Percentiles rank a stretch among this genome's conserved stretches.
These are phyloP conservation scores for Ichneumon xanthorius DNA, from an alignment of 2,888 invertebrate species.

Conservation along the genomic window DNA sequence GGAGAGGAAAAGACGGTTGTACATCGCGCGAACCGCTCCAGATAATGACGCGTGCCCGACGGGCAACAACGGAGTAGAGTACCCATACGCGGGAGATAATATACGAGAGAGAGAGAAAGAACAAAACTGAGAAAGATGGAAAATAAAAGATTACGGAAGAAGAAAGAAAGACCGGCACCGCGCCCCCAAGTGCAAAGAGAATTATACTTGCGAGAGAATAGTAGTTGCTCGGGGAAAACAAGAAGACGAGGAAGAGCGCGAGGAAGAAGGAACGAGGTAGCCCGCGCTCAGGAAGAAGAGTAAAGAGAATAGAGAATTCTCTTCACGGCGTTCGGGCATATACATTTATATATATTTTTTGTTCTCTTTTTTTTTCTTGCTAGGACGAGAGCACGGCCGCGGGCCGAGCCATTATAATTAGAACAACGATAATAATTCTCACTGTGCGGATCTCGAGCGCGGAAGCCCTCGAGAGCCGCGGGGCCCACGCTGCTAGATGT, in stretches of 20 bases:
- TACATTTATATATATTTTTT: not conserved
- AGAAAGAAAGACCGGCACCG: slow-evolving; percentile 45
- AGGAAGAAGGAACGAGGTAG: slow-evolving; percentile 49
- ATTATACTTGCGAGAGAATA: slow-evolving; percentile 54
- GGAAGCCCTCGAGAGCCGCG: slow-evolving; percentile 64
- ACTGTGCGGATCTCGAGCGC: slow-evolving; percentile 61
- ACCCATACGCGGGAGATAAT: slow-evolving; percentile 53
- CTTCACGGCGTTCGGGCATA: slow-evolving; percentile 50
- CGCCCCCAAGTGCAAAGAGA: slow-evolving; percentile 63
- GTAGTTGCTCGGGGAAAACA: slow-evolving; percentile 27
- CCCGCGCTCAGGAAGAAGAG: slow-evolving; percentile 46
- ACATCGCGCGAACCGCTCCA: slow-evolving; percentile 66
- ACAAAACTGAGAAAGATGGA: slow-evolving; percentile 43
- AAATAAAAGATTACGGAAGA: slow-evolving; percentile 24
- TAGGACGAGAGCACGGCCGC: slow-evolving; percentile 62
- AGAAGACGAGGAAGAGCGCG: slow-evolving; percentile 12
- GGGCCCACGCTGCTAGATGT: slow-evolving; percentile 13
- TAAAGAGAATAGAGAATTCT: slow-evolving; percentile 65
- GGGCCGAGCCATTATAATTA: slow-evolving; percentile 73
- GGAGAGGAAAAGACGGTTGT: slow-evolving; percentile 41
- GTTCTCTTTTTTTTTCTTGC: slow-evolving; percentile 28
- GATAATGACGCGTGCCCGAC: slow-evolving; percentile 77
- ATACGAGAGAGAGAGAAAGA: slow-evolving; percentile 54
- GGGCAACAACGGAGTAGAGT: slow-evolving; percentile 66
- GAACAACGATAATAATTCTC: slow-evolving; percentile 75